A percentile compares a stretch with the other conserved stretches of the same genome.
phyloP scores from a whole-genome alignment of 2,113 vertebrate species.

The Tricholaema leucomelas region DNA sequence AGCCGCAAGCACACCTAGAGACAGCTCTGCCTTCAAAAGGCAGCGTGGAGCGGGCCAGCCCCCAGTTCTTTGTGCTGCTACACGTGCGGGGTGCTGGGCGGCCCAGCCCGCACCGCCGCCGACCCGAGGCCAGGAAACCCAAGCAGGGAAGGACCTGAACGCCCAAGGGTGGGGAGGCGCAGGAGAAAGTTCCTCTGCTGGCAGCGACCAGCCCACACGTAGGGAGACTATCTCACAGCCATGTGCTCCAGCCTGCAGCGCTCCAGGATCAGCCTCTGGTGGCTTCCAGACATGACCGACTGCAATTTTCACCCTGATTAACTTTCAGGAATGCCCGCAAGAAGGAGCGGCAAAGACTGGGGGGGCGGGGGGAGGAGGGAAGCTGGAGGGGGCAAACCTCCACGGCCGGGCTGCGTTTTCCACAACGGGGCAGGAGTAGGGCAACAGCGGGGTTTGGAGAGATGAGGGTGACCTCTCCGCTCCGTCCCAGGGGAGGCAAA shows the following conservation, averaged over 20 bases:
- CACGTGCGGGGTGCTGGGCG: neutral
- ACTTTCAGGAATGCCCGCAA: slow-evolving; percentile 75
- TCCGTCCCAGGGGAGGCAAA: neutral
- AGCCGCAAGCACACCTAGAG: slow-evolving; percentile 48
- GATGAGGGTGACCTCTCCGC: fast-evolving
- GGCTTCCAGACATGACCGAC: slow-evolving; percentile 73
- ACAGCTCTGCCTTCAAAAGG: slow-evolving; percentile 7
- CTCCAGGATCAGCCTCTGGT: slow-evolving; percentile 52
- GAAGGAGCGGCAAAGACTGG: slow-evolving; percentile 40
- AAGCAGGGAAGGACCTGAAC: neutral
- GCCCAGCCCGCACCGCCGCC: neutral
- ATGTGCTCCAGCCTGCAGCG: slow-evolving; percentile 54
- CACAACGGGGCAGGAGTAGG: neutral
- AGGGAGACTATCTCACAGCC: slow-evolving; percentile 37
- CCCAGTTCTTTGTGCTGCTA: neutral
- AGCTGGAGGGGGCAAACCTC: neutral
- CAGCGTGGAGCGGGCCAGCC: neutral
- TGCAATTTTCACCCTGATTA: slow-evolving; percentile 80
- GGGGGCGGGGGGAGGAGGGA: neutral
- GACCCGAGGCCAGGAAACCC: neutral
- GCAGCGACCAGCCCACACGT: slow-evolving; percentile 37
- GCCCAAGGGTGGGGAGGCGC: neutral
- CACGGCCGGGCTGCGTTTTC: neutral
- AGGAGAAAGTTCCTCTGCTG: slow-evolving; percentile 40
- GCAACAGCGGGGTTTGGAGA: neutral